A percentile compares a stretch with the other conserved stretches of the same genome.
Evolutionary conservation across 2,888 invertebrate species (phyloP).

Genomic region (Apamea crenata): DNA sequence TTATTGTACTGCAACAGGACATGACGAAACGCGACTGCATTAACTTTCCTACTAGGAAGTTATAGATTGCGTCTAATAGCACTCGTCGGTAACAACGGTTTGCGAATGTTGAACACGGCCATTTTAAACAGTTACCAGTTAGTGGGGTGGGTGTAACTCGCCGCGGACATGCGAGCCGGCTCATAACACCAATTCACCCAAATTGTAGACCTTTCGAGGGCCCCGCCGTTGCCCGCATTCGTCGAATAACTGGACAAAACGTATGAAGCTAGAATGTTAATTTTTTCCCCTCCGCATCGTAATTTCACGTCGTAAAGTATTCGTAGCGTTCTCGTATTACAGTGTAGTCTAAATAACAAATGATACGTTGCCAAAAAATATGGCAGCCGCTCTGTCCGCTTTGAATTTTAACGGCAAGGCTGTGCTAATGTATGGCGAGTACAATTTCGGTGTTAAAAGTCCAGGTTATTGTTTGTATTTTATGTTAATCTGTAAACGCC

Average conservation of each 20-base stretch:
- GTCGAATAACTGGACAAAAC: slow-evolving; percentile 63
- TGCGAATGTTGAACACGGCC: slow-evolving; percentile 71
- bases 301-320: slow-evolving; percentile 72
- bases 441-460: slow-evolving; percentile 30
- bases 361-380: slow-evolving; percentile 70
- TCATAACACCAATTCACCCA: slow-evolving; percentile 69
- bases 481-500: slow-evolving; percentile 3
- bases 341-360: slow-evolving; percentile 69
- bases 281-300: slow-evolving; percentile 70
- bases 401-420: slow-evolving; percentile 51
- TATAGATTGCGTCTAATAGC: slow-evolving; percentile 61
- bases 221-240: slow-evolving; percentile 47
- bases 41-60: slow-evolving; percentile 28
- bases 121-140: slow-evolving; percentile 73
- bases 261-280: slow-evolving; percentile 70
- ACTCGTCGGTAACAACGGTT: slow-evolving; percentile 56
- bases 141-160: slow-evolving; percentile 65
- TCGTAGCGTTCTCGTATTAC: slow-evolving; percentile 66
- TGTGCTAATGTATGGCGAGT: slow-evolving; percentile 35
- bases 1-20: slow-evolving; percentile 39
- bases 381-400: slow-evolving; percentile 53
- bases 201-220: slow-evolving; percentile 68
- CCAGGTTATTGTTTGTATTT: slow-evolving; percentile 29
- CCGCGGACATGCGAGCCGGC: slow-evolving; percentile 72
- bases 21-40: slow-evolving; percentile 31